Percentiles rank a stretch among this genome's conserved stretches.
These are phyloP conservation scores for Siderastrea radians DNA, from an alignment of 92 coral and sea anemone genomes.

Conservation along the genomic window DNA sequence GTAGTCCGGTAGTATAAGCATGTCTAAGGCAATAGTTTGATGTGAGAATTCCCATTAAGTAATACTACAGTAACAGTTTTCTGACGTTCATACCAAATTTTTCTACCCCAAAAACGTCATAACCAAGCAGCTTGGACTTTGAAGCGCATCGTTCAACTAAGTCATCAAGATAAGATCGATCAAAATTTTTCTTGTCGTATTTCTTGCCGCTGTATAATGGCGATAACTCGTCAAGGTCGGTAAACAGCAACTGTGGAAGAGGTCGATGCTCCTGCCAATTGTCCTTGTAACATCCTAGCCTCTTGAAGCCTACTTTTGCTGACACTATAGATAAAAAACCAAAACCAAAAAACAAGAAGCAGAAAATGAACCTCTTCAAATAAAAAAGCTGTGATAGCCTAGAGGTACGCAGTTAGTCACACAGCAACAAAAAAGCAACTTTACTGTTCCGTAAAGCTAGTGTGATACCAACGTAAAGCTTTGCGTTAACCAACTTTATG, in stretches of 20 bases:
- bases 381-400: too few relatives aligned
- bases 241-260: slow-evolving; percentile 53
- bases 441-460: too few relatives aligned
- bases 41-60: neutral
- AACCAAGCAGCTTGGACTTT: slow-evolving; percentile 42
- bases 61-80: neutral
- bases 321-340: neutral
- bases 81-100: slow-evolving; percentile 47
- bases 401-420: too few relatives aligned
- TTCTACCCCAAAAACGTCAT: slow-evolving; percentile 59
- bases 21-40: too few relatives aligned
- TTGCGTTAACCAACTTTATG: too few relatives aligned
- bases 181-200: slow-evolving; percentile 27
- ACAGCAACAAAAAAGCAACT: too few relatives aligned
- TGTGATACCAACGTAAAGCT: too few relatives aligned
- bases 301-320: slow-evolving; percentile 25
- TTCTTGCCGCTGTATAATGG: slow-evolving; percentile 46
- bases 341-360: neutral
- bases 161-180: slow-evolving; percentile 41
- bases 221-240: slow-evolving; percentile 53
- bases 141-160: slow-evolving; percentile 65
- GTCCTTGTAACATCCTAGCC: slow-evolving; percentile 63
- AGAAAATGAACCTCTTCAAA: too few relatives aligned
- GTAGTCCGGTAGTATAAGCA: too few relatives aligned
- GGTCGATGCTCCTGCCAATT: slow-evolving; percentile 47